These are phyloP conservation scores for Cotesia congregata DNA, from an alignment of 2,888 invertebrate species.

Conservation along the genomic window DNA sequence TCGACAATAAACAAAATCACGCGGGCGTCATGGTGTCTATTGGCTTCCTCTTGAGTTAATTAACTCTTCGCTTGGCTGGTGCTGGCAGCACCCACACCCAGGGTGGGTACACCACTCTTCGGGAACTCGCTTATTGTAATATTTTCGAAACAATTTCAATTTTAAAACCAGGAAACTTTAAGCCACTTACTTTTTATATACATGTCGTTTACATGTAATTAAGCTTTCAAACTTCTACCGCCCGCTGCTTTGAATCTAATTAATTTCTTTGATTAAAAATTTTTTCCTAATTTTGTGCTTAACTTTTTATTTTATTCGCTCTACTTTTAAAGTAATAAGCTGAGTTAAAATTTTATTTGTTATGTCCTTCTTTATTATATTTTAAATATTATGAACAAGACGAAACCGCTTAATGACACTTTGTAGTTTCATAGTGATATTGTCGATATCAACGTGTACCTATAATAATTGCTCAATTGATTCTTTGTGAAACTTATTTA, in stretches of 20 bases:
- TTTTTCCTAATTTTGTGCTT: slow-evolving; percentile 12
- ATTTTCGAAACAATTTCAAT: slow-evolving; percentile 4
- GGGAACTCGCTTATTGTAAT: not conserved
- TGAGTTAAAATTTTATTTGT: not conserved
- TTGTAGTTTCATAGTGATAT: too few relatives aligned
- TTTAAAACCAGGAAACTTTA: slow-evolving; percentile 1
- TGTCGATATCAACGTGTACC: too few relatives aligned
- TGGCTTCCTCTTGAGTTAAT: not conserved
- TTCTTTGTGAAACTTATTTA: too few relatives aligned
- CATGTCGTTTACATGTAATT: slow-evolving; percentile 18
- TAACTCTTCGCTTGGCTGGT: not conserved
- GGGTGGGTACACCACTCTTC: too few relatives aligned
- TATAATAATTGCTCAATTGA: too few relatives aligned
- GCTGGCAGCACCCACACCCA: not conserved
- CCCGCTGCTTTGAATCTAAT: slow-evolving; percentile 1
- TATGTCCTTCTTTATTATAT: too few relatives aligned
- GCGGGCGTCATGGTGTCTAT: slow-evolving; percentile 14
- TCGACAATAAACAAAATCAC: slow-evolving; percentile 27
- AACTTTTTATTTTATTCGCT: not conserved
- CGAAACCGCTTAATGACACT: too few relatives aligned
- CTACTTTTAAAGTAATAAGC: not conserved
- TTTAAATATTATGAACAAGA: too few relatives aligned
- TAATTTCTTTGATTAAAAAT: slow-evolving; percentile 12
- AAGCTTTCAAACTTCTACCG: not conserved
- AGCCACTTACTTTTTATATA: slow-evolving; percentile 12